Evolutionary conservation across 1,140 invertebrate genomes (phyloP).

Genomic region (Trialeurodes vaporariorum): DNA sequence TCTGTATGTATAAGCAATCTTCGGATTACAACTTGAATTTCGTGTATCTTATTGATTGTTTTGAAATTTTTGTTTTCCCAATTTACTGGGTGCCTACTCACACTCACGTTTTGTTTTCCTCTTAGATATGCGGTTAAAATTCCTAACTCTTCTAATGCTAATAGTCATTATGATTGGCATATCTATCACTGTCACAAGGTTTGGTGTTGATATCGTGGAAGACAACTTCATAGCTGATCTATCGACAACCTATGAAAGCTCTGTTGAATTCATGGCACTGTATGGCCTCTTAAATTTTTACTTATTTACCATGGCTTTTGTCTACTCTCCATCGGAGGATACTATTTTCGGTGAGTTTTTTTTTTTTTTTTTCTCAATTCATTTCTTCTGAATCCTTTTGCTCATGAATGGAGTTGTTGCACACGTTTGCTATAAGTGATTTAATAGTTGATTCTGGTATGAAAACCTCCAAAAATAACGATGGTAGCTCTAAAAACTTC

Average conservation of each 20-base stretch:
- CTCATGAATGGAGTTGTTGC: no score
- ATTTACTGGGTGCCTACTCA: neutral
- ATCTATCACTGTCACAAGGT: conserved; percentile 64
- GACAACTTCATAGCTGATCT: conserved; percentile 87
- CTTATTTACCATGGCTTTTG: conserved; percentile 84
- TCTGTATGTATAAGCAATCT: no score
- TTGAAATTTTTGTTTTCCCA: neutral
- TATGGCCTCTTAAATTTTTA: conserved; percentile 94
- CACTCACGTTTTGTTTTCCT: conserved; percentile 11
- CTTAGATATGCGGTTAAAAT: conserved; percentile 80
- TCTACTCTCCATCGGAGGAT: conserved; percentile 76
- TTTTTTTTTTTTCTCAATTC: conserved; percentile 6
- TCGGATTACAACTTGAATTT: no score
- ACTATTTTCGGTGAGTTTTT: conserved; percentile 67
- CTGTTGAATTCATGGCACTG: conserved; percentile 86
- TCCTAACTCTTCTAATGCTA: conserved; percentile 73
- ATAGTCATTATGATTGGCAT: conserved; percentile 70
- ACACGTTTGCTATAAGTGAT: no score
- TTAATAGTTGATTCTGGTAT: no score
- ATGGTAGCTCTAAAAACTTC: no score
- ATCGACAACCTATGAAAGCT: conserved; percentile 75
- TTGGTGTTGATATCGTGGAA: conserved; percentile 77
- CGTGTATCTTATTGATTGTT: neutral
- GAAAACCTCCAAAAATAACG: no score
- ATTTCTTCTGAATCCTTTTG: no score